These are phyloP conservation scores for Lagria hirta DNA, from an alignment of 2,888 invertebrate species.

Conservation along the genomic window DNA sequence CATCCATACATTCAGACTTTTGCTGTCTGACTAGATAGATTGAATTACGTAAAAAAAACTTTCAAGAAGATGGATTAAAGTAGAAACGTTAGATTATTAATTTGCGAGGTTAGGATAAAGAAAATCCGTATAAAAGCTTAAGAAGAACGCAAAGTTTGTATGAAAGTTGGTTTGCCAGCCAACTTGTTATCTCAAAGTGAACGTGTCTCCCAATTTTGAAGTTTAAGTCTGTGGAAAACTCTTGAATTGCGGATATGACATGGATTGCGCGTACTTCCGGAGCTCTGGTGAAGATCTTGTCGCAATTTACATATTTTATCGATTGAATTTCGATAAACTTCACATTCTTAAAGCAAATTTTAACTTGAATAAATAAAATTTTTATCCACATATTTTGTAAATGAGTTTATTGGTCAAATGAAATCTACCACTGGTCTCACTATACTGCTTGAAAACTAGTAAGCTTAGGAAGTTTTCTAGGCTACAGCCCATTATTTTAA, in stretches of 20 bases:
- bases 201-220: conserved; percentile 21
- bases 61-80: background rate
- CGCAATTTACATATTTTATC: conserved; percentile 25
- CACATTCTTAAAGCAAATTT: background rate
- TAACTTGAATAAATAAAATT: too few species aligned
- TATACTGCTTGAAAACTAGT: too few species aligned
- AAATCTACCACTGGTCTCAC: too few species aligned
- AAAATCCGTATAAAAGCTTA: too few species aligned
- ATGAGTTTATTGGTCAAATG: too few species aligned
- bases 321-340: conserved; percentile 14
- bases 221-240: conserved; percentile 18
- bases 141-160: conserved; percentile 14
- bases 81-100: too few species aligned
- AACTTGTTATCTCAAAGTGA: conserved; percentile 14
- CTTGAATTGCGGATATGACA: conserved; percentile 25
- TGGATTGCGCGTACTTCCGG: conserved; percentile 17
- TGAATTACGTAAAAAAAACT: conserved; percentile 3
- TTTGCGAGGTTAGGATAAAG: conserved; percentile 4
- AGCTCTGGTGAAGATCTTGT: conserved; percentile 16
- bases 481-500: too few species aligned
- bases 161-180: conserved; percentile 12
- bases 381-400: too few species aligned
- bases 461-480: too few species aligned
- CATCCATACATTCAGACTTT: conserved; percentile 17
- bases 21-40: conserved; percentile 5